phyloP scores from a whole-genome alignment of 2,888 invertebrate genomes.

The Synanthedon formicaeformis region DNA sequence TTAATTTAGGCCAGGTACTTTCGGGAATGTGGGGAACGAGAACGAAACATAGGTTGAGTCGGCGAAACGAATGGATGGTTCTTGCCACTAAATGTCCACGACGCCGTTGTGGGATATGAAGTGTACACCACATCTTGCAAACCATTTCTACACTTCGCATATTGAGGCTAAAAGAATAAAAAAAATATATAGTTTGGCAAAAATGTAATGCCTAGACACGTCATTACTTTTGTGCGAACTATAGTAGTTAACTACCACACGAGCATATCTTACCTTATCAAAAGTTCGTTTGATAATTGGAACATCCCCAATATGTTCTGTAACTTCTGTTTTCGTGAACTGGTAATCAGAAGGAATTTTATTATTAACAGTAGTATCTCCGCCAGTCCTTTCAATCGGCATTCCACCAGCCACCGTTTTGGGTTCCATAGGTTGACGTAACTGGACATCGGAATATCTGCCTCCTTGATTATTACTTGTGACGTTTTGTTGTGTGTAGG shows the following conservation, averaged over 20 bases:
- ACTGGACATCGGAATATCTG: constrained; percentile 36
- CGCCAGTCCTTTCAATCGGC: constrained; percentile 42
- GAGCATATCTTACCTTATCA: constrained; percentile 17
- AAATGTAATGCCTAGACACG: no score
- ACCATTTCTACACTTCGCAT: constrained; percentile 37
- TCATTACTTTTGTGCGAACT: no score
- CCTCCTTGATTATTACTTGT: constrained; percentile 17
- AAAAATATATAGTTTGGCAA: no score
- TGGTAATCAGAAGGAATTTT: constrained; percentile 11
- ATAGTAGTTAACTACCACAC: not conserved
- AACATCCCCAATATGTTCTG: constrained; percentile 34
- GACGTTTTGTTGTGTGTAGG: constrained; percentile 43
- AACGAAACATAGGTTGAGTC: not conserved
- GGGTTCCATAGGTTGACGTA: constrained; percentile 13
- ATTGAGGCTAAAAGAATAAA: no score
- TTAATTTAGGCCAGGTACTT: no score
- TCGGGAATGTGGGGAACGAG: no score
- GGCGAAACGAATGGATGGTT: not conserved
- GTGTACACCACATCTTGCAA: constrained; percentile 50
- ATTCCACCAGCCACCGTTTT: constrained; percentile 2
- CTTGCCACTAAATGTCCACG: constrained; percentile 53
- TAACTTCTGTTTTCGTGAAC: constrained; percentile 15
- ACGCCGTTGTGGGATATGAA: constrained; percentile 34
- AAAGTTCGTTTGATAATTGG: constrained; percentile 13
- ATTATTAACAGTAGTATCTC: constrained; percentile 37